Percentiles rank a stretch among this genome's conserved stretches.
Evolutionary conservation across 2,888 invertebrate species (phyloP).

Genomic region (Acholoe squamosa): DNA sequence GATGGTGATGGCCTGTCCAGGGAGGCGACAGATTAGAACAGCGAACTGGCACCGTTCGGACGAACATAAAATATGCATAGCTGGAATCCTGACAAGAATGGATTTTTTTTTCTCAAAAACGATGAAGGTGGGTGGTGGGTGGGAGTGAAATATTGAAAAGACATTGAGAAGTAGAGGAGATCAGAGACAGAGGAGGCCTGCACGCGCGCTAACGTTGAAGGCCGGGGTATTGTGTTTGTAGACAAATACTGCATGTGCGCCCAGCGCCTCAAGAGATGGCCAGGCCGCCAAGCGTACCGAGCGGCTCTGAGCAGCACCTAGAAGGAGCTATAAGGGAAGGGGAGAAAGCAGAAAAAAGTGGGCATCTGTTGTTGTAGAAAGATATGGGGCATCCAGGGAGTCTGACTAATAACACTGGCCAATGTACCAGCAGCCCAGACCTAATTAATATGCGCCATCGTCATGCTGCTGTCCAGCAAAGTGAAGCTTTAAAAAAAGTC

Average conservation of each 20-base stretch:
- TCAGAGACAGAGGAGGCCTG: slow-evolving; percentile 22
- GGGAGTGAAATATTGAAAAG: slow-evolving; percentile 55
- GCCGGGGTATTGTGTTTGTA: slow-evolving; percentile 50
- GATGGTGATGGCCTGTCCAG: slow-evolving; percentile 50
- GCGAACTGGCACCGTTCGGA: slow-evolving; percentile 27
- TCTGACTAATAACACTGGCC: slow-evolving; percentile 38
- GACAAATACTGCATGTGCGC: slow-evolving; percentile 42
- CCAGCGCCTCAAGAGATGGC: slow-evolving; percentile 21
- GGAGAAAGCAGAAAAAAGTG: slow-evolving; percentile 34
- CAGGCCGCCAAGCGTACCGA: neutral
- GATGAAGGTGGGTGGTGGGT: neutral
- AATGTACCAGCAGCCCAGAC: slow-evolving; percentile 32
- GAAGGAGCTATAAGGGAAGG: slow-evolving; percentile 5
- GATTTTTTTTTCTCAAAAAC: slow-evolving; percentile 35
- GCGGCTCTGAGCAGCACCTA: slow-evolving; percentile 1
- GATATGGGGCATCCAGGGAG: slow-evolving; percentile 62
- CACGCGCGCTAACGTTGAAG: neutral
- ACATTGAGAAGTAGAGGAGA: slow-evolving; percentile 22
- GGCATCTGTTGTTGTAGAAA: slow-evolving; percentile 48
- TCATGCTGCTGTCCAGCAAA: neutral
- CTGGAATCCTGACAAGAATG: slow-evolving; percentile 55
- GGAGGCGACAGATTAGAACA: slow-evolving; percentile 47
- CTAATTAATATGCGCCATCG: slow-evolving; percentile 49
- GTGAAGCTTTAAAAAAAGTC: neutral
- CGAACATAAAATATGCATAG: slow-evolving; percentile 50